These are phyloP conservation scores for Vannuccia rotundouncinata DNA, from an alignment of 2,888 invertebrate genomes.

Conservation along the genomic window DNA sequence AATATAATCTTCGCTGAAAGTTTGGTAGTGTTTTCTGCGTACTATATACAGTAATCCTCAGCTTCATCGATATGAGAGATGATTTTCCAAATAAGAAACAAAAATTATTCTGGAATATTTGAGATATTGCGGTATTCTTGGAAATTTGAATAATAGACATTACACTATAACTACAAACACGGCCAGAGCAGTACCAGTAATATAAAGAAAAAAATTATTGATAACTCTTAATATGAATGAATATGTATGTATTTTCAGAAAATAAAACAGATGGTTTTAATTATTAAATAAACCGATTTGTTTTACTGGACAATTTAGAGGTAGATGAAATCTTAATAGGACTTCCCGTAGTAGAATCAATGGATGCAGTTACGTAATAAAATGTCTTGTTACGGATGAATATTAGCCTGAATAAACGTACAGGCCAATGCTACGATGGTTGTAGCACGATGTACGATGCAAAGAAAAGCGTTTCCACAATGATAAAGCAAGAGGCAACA, in stretches of 20 bases:
- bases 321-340: not conserved
- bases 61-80: too few relatives aligned
- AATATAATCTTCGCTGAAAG: too few relatives aligned
- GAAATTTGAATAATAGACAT: too few relatives aligned
- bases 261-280: not conserved
- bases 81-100: too few relatives aligned
- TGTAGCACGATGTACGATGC: not conserved
- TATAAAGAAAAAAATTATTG: not conserved
- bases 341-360: not conserved
- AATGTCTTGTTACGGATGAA: not conserved
- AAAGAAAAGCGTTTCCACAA: not conserved
- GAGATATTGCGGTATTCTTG: too few relatives aligned
- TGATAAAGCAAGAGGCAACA: not conserved
- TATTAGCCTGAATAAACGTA: not conserved
- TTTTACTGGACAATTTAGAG: not conserved
- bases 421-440: not conserved
- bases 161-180: too few relatives aligned
- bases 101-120: too few relatives aligned
- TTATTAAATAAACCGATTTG: not conserved
- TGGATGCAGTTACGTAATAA: not conserved
- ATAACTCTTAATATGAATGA: not conserved
- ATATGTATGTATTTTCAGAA: too few relatives aligned
- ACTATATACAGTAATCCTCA: too few relatives aligned
- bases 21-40: too few relatives aligned
- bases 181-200: too few relatives aligned